phyloP scores from a whole-genome alignment of 2,113 vertebrate genomes.

The Baryphthengus martii region DNA sequence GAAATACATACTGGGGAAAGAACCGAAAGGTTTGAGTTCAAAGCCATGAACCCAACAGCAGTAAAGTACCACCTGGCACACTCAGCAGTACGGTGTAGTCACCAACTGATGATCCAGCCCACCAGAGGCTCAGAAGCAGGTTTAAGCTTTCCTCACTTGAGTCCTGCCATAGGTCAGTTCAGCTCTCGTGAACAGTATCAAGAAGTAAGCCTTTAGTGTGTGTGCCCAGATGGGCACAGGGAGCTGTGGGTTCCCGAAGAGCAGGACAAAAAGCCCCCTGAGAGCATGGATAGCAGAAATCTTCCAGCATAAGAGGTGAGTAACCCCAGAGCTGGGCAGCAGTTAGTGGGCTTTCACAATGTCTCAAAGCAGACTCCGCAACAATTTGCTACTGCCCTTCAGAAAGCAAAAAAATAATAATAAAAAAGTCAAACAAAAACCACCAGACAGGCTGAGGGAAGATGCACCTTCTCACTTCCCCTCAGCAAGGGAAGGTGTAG shows the following conservation, averaged over 20 bases:
- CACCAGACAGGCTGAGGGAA: not conserved
- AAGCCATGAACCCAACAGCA: not conserved
- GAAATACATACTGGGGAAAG: not conserved
- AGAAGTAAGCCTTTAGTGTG: rapidly evolving
- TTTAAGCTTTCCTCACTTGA: not conserved
- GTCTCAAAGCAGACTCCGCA: not conserved
- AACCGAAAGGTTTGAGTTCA: not conserved
- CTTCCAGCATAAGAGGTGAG: not conserved
- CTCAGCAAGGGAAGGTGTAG: not conserved
- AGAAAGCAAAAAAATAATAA: not conserved
- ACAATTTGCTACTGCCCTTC: not conserved
- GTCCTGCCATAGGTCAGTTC: not conserved
- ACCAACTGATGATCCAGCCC: not conserved
- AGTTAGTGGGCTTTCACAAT: not conserved
- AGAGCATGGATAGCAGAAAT: rapidly evolving
- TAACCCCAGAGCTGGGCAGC: rapidly evolving
- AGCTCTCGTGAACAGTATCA: not conserved
- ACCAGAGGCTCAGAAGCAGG: not conserved
- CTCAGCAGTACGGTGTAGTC: rapidly evolving
- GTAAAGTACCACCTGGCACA: not conserved
- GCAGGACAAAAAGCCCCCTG: not conserved
- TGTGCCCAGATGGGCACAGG: rapidly evolving
- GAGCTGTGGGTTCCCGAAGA: not conserved
- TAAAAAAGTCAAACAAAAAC: not conserved
- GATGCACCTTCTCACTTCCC: not conserved